These are phyloP conservation scores for Ariolimax columbianus DNA, from an alignment of 2,888 invertebrate species.

Conservation along the genomic window DNA sequence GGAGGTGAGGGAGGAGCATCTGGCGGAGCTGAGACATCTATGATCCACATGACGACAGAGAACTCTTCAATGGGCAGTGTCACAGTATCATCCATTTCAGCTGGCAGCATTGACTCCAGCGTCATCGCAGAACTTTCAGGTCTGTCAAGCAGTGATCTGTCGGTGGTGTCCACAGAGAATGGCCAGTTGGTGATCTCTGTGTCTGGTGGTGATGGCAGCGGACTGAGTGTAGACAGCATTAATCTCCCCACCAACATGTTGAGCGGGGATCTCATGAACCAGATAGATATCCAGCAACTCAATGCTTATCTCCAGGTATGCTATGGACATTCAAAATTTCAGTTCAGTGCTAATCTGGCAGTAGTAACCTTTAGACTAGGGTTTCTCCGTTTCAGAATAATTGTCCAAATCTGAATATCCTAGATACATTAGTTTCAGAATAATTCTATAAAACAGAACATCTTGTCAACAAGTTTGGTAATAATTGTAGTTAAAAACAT, in stretches of 20 bases:
- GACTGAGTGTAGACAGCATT: constrained; percentile 51
- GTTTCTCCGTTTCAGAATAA: too few relatives aligned
- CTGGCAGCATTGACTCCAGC: constrained; percentile 49
- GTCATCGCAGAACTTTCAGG: constrained; percentile 50
- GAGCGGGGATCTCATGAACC: constrained; percentile 51
- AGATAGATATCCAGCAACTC: constrained; percentile 50
- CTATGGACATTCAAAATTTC: neutral
- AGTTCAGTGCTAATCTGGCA: too few relatives aligned
- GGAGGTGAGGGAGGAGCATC: constrained; percentile 52
- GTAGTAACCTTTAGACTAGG: too few relatives aligned
- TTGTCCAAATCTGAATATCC: too few relatives aligned
- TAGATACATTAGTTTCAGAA: too few relatives aligned
- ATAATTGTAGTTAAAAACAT: too few relatives aligned
- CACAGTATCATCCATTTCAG: constrained; percentile 52
- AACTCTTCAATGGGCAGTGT: constrained; percentile 61
- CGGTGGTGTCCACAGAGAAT: constrained; percentile 48
- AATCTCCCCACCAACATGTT: constrained; percentile 50
- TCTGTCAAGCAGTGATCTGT: constrained; percentile 50
- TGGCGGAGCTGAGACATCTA: constrained; percentile 45
- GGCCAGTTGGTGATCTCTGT: constrained; percentile 51
- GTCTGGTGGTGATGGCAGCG: constrained; percentile 51
- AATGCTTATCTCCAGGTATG: constrained; percentile 52
- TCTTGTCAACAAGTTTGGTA: too few relatives aligned
- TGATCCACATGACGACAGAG: constrained; percentile 57
- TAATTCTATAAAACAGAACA: too few relatives aligned